phyloP scores from a whole-genome alignment of 1,140 invertebrate species.

The Macrotrachela quadricornifera region DNA sequence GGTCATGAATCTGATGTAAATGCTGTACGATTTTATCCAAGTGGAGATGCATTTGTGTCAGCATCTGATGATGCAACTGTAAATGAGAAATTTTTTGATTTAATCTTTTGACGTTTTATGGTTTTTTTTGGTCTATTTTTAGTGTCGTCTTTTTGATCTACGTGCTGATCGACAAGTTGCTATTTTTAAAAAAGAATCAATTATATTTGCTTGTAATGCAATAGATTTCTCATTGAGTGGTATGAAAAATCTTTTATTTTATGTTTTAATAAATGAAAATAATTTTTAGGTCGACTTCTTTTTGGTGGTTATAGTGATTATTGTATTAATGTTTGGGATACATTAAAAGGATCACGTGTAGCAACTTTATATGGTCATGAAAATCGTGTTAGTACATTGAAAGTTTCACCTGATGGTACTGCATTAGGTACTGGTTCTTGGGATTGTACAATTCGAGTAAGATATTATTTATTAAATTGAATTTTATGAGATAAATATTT shows the following conservation, averaged over 20 bases:
- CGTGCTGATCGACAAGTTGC: constrained; percentile 91
- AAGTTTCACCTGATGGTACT: constrained; percentile 91
- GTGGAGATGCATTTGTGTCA: constrained; percentile 91
- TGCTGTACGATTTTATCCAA: constrained; percentile 93
- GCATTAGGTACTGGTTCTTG: constrained; percentile 89
- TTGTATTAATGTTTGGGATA: constrained; percentile 95
- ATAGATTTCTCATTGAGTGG: constrained; percentile 91
- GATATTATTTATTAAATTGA: too few relatives aligned
- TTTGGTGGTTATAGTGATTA: constrained; percentile 99
- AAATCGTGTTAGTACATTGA: constrained; percentile 78
- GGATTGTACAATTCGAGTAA: constrained; percentile 71
- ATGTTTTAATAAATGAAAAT: neutral
- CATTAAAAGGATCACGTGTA: constrained; percentile 69
- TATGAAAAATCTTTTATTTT: constrained; percentile 20
- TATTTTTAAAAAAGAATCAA: constrained; percentile 82
- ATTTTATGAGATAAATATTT: too few relatives aligned
- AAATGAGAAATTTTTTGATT: constrained; percentile 16
- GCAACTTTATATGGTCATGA: constrained; percentile 88
- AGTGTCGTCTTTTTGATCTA: constrained; percentile 89
- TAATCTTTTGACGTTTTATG: neutral
- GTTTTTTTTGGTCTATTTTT: constrained; percentile 18
- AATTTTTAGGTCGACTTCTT: constrained; percentile 50
- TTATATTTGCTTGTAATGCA: constrained; percentile 91
- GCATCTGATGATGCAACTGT: constrained; percentile 91
- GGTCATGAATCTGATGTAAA: constrained; percentile 96